Evolutionary conservation across 1,140 invertebrate species (phyloP), one percentile per base, ranked within the genome.

Genomic region (Calosoma granatense): DNA sequence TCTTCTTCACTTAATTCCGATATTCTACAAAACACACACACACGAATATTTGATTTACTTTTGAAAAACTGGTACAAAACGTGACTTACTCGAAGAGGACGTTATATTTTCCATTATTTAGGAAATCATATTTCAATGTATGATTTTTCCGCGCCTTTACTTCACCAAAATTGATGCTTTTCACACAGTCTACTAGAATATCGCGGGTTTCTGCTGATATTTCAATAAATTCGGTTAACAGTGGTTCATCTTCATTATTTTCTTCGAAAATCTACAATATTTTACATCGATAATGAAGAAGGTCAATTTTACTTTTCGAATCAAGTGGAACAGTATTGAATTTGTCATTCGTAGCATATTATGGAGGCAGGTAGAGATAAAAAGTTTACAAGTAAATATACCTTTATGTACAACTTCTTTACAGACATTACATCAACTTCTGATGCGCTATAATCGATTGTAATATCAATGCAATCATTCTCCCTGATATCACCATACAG

Each of bases 201-300:
- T 64, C 56, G 21, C 61, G 51, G 3, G 60, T 56, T 57, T 64
- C 63, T 19, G 63, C 61, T 11, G 56, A 56, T 20, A 64, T 17
- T 52, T 59, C 36, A 20, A 64, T 23, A 12, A 1, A 23, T 2
- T 53, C 51, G 0, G 14, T 26, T 19, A 23, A 26, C 39, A 61
- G 22, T 19, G 55, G 20, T 1, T 14, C 17, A 20, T 6, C 6
- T 22, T 12, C 19, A 22, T 12, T 22, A 22, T 22, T 22, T 22
- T 14, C 20, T 22, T 53, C 19, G 14, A 22, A 53, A 21, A 53
- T 12, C 21, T 53, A 47, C n/a, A n/a, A n/a, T n/a, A n/a, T n/a
- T n/a, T n/a, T n/a, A n/a, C n/a, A n/a, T n/a, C n/a, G n/a, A n/a
- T n/a, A n/a, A n/a, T n/a, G n/a, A n/a, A n/a, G n/a, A n/a, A n/a